Conservation (phyloP, 2,113 vertebrate species). For the Leiothrix lutea region DNA sequence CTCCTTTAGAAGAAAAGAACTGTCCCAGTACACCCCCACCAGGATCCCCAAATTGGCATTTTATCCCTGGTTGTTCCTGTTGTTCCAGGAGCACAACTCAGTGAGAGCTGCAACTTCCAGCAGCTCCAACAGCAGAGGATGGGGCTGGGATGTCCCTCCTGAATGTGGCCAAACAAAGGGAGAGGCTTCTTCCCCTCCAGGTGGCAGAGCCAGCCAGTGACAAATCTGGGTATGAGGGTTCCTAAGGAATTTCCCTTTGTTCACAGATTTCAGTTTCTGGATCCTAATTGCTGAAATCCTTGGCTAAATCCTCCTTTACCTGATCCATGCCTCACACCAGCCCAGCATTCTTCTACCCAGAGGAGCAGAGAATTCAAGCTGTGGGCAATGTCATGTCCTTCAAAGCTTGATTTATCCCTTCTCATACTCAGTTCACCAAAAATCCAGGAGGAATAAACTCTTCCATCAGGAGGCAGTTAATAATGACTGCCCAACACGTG, state of each 20-base stretch:
- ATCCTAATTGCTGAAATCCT: not conserved
- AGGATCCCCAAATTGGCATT: not conserved
- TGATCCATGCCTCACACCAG: not conserved
- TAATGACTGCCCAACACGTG: not conserved
- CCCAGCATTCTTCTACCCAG: not conserved
- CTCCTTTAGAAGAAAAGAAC: not conserved
- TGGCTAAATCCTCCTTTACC: not conserved
- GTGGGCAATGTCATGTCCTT: rapidly evolving
- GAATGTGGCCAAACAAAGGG: not conserved
- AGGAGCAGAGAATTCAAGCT: not conserved
- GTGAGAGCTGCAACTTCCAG: not conserved
- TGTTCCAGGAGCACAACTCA: not conserved
- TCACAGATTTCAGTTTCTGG: rapidly evolving
- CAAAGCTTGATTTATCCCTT: not conserved
- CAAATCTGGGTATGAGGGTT: not conserved
- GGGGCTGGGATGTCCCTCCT: not conserved
- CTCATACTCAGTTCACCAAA: not conserved
- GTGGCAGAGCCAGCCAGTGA: not conserved
- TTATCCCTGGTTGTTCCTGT: not conserved
- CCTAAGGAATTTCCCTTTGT: not conserved
- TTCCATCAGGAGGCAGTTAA: not conserved
- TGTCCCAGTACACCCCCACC: not conserved
- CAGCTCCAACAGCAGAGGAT: not conserved
- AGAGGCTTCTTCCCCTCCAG: not conserved
- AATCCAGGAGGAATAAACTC: not conserved